Percentiles rank a stretch among this genome's conserved stretches.
phyloP scores from a whole-genome alignment of 1,140 invertebrate genomes.

The Leptopilina clavipes region DNA sequence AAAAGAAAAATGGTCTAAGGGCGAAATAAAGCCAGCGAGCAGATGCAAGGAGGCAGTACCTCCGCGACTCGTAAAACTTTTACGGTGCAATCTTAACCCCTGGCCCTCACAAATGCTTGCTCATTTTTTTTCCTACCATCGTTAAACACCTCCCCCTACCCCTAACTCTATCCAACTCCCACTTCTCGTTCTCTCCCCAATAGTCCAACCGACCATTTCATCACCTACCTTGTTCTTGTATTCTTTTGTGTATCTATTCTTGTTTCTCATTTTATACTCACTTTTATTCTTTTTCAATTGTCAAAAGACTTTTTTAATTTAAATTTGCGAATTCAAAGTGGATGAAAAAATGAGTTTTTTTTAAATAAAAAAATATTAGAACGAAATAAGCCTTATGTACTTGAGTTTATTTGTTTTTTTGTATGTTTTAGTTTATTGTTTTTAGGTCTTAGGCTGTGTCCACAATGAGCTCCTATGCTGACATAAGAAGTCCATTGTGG shows the following conservation, averaged over 20 bases:
- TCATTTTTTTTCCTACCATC: slow-evolving; percentile 35
- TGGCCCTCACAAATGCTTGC: slow-evolving; percentile 23
- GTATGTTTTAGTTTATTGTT: too few species aligned
- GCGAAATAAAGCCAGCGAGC: slow-evolving; percentile 6
- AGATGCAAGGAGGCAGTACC: slow-evolving; percentile 33
- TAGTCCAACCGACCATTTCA: slow-evolving; percentile 26
- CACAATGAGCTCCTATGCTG: too few species aligned
- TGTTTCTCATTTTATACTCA: slow-evolving; percentile 5
- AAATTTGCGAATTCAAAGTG: too few species aligned
- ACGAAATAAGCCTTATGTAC: too few species aligned
- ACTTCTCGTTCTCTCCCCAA: not conserved
- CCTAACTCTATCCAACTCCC: slow-evolving; percentile 3
- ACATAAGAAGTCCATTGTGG: too few species aligned
- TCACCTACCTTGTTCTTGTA: too few species aligned
- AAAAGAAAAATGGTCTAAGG: slow-evolving; percentile 19
- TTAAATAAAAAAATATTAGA: too few species aligned
- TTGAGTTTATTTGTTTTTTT: too few species aligned
- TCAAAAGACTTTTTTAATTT: slow-evolving; percentile 5
- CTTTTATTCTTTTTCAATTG: slow-evolving; percentile 8
- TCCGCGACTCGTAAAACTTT: slow-evolving; percentile 28
- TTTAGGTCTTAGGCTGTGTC: too few species aligned
- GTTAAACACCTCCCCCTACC: slow-evolving; percentile 29
- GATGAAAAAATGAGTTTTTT: too few species aligned
- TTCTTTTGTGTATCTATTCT: slow-evolving; percentile 1
- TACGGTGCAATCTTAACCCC: slow-evolving; percentile 29